Conservation (phyloP, 2,113 vertebrate species). For the Mirza zaza region DNA sequence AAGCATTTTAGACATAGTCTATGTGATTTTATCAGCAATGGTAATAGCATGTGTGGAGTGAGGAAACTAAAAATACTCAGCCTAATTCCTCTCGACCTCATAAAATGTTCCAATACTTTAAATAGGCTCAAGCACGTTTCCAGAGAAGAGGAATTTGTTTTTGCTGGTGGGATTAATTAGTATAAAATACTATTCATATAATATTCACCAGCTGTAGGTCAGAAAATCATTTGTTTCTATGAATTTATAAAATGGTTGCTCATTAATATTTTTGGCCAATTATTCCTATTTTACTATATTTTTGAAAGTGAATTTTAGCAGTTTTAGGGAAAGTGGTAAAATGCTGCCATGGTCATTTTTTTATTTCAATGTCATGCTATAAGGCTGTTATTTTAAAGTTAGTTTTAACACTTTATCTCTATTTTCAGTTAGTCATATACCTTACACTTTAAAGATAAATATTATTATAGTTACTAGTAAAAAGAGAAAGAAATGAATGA, state of each 20-base stretch:
- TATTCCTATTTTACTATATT: not conserved
- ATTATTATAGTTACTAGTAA: not conserved
- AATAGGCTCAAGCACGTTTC: conserved; percentile 50
- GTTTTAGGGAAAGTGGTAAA: not conserved
- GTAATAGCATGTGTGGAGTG: not conserved
- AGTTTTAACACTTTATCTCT: not conserved
- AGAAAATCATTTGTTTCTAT: conserved; percentile 60
- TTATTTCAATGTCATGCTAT: not conserved
- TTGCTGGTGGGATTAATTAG: conserved; percentile 62
- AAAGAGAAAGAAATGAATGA: not conserved
- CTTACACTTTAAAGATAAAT: not conserved
- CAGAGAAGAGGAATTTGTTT: conserved; percentile 34
- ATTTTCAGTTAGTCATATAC: not conserved
- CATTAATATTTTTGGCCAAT: conserved; percentile 39
- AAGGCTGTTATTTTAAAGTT: not conserved
- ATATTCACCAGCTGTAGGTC: conserved; percentile 45
- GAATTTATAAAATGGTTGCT: conserved; percentile 33
- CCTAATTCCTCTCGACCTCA: conserved; percentile 6
- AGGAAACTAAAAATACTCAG: conserved; percentile 55
- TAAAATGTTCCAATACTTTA: conserved; percentile 57
- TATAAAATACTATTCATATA: conserved; percentile 35
- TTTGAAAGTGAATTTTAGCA: conserved; percentile 37
- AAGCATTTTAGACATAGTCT: conserved; percentile 7
- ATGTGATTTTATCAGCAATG: conserved; percentile 31
- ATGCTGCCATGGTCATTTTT: not conserved